These are phyloP conservation scores for Hydropsyche betteni DNA, from an alignment of 2,888 invertebrate genomes.

Conservation along the genomic window DNA sequence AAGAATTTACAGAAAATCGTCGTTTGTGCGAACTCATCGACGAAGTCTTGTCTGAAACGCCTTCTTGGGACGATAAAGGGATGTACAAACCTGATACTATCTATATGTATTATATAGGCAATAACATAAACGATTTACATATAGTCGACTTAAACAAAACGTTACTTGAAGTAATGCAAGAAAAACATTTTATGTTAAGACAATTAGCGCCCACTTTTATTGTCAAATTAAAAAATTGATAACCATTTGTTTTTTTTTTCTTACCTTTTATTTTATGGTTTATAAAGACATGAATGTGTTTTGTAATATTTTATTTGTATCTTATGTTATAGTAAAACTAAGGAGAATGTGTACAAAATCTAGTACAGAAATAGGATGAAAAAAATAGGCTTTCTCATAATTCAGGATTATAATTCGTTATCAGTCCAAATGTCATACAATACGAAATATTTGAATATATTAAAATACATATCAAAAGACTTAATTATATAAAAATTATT, in stretches of 20 bases:
- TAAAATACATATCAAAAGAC: constrained; percentile 2
- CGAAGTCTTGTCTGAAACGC: constrained; percentile 73
- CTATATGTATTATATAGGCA: constrained; percentile 79
- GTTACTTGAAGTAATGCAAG: constrained; percentile 68
- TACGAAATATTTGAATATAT: neutral
- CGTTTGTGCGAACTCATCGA: constrained; percentile 63
- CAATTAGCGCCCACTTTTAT: constrained; percentile 75
- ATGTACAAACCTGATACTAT: constrained; percentile 71
- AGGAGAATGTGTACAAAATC: neutral
- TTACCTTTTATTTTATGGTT: neutral
- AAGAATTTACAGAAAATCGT: constrained; percentile 69
- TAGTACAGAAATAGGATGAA: neutral
- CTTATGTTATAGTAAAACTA: neutral
- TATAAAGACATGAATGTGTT: neutral
- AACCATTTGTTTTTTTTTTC: neutral
- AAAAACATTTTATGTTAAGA: constrained; percentile 69
- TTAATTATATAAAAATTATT: no score
- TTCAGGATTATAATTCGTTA: constrained; percentile 7
- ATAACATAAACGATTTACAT: constrained; percentile 68
- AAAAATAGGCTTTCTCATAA: neutral
- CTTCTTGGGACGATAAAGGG: constrained; percentile 75
- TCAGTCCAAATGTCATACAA: constrained; percentile 7
- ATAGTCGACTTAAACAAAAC: constrained; percentile 67
- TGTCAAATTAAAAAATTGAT: constrained; percentile 63
- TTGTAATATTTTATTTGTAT: neutral